Base-by-base conservation (phyloP, 2,797 vertebrate genomes). In the Enteromius mattozi region DNA sequence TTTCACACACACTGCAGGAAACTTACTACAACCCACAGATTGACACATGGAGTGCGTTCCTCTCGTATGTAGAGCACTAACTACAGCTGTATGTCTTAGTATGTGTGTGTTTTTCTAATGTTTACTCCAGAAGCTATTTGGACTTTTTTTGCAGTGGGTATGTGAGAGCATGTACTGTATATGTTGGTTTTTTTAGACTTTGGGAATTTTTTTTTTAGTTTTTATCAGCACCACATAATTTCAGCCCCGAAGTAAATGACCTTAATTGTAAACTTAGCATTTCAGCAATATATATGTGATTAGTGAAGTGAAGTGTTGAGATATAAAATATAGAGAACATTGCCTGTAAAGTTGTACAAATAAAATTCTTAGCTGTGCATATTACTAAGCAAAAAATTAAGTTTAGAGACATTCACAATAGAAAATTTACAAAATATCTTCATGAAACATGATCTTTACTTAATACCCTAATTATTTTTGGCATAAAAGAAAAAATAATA, bases 61-160 rank as follows among this genome's bases (percentile, higher is more conserved):
- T 97, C 85, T 95, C 91, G 96, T 98, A 97, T 94, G 97, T 97
- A 96, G 78, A 89, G 47, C 79, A 49, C 79, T 85, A 85, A 86
- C 77, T 89, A 71, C 61, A 80, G 79, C 79, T 80, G 71, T 78
- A 82, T 85, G 86, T 78, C 42, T 83, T 71, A 68, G 14, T 82
- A 16, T 78, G 74, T 81, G 59, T 70, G 54, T 12, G 17, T 61
- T 14, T 37, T 33, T 17, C 21, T 19, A 5, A 21, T 45, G 2
- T 49, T 71, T 24, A 12, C 2, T 13, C 40, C 2, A n/a, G 63
- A 51, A 66, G 69, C 9, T 49, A 14, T 27, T 24, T 27, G 37
- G 1, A 40, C 3, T 30, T 16, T 40, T 56, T 61, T 54, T 37
- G 4, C 24, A 65, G 19, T 82, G 80, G 35, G 40, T 71, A 7